Evolutionary conservation across 2,113 vertebrate species (phyloP).

Genomic region (Propithecus coquereli): DNA sequence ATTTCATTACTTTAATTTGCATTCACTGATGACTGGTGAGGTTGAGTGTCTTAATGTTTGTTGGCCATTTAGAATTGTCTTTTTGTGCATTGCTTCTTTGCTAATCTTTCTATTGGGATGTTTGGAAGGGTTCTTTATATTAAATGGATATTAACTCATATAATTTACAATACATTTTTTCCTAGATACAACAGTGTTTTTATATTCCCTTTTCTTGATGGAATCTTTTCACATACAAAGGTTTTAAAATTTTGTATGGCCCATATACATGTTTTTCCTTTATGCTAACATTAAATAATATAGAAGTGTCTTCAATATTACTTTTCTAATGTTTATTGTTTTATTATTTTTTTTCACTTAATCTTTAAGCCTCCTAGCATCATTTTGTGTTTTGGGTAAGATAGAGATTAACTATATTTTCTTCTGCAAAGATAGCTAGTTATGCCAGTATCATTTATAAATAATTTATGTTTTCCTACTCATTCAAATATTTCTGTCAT

Average conservation of each 20-base stretch:
- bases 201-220: not conserved
- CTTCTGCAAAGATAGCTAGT: not conserved
- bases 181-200: not conserved
- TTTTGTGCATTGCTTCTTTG: not conserved
- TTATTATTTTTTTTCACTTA: not conserved
- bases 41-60: not conserved
- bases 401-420: not conserved
- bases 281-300: not conserved
- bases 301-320: not conserved
- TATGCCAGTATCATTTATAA: not conserved
- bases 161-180: not conserved
- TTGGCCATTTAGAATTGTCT: not conserved
- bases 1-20: not conserved
- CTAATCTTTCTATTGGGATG: not conserved
- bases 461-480: not conserved
- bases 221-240: not conserved
- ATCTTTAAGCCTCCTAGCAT: not conserved
- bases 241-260: not conserved
- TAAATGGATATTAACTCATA: not conserved
- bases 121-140: not conserved
- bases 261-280: not conserved
- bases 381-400: not conserved
- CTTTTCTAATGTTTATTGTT: not conserved
- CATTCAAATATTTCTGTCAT: not conserved
- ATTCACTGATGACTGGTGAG: not conserved